A percentile compares a stretch with the other conserved stretches of the same genome.
Evolutionary conservation across 2,888 invertebrate genomes (phyloP).

Genomic region (Elegia similella): DNA sequence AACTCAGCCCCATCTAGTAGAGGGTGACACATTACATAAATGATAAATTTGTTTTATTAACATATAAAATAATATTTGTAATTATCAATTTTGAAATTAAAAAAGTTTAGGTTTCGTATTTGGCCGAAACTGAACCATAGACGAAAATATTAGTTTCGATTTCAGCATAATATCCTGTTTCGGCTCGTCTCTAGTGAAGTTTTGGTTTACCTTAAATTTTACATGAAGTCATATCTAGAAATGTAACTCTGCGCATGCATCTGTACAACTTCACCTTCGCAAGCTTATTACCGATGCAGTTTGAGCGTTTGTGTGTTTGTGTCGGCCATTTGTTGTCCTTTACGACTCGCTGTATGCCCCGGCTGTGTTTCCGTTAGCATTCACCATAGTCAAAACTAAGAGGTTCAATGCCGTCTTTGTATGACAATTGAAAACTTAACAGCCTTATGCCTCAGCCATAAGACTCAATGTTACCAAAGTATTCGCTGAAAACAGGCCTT

Average conservation of each 20-base stretch:
- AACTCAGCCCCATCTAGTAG: too few relatives aligned
- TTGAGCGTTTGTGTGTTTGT: conserved; percentile 46
- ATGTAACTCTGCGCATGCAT: background rate
- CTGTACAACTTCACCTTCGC: conserved; percentile 49
- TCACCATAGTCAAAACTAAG: conserved; percentile 3
- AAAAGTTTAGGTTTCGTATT: too few relatives aligned
- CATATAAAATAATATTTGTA: too few relatives aligned
- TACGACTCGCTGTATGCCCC: conserved; percentile 33
- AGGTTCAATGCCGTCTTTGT: background rate
- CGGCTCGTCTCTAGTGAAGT: too few relatives aligned
- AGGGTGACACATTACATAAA: too few relatives aligned
- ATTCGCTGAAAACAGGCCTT: conserved; percentile 26
- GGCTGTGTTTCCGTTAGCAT: conserved; percentile 42
- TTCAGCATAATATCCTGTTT: too few relatives aligned
- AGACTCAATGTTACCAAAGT: background rate
- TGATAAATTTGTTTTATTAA: too few relatives aligned
- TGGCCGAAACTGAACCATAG: too few relatives aligned
- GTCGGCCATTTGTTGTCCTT: conserved; percentile 52
- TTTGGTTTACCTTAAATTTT: too few relatives aligned
- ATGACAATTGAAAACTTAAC: background rate
- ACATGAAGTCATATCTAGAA: conserved; percentile 8
- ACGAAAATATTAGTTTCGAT: too few relatives aligned
- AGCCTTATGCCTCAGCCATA: background rate
- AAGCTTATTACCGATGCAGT: conserved; percentile 63
- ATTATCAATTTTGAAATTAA: too few relatives aligned